Evolutionary conservation across 1,140 invertebrate species (phyloP), one percentile per base, ranked within the genome.

Genomic region (Oreohelix idahoensis): DNA sequence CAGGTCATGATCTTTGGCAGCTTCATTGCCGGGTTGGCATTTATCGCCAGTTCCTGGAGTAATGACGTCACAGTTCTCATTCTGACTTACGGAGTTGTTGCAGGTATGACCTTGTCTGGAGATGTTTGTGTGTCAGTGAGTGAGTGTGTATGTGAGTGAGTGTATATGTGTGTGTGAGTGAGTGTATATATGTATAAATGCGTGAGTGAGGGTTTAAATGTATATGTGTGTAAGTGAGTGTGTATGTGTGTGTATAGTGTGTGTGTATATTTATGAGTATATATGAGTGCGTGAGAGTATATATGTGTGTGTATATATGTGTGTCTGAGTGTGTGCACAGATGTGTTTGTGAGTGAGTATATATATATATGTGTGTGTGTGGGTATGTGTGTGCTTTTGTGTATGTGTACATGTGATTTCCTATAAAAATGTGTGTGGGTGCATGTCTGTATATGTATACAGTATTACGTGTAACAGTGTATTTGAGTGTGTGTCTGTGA

Each of bases 1-100:
- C 88, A 94, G 2, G 97, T 98, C 35, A 98, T 97, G 0, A 96
- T 99, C 71, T 94, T 94, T 0, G 98, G 98, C 0, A 94, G 96
- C 1, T 92, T 98, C 29, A 92, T 98, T 20, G 95, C 96, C 0
- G 94, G 95, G 0, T 77, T 93, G 0, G 97, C 96, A 86, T 95
- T 98, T 45, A 93, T 96, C 17, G 87, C 95, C 10, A 97, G 96
- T 82, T 94, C 95, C 29, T 96, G 95, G 86, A 96, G 97, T 0
- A 92, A 93, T 76, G 96, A 95, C 91, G 94, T 98, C 1, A 95
- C 95, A 89, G 95, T 97, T 91, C 95, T 99, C 81, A 98, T 99
- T 96, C 87, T 99, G 53, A 96, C 96, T 10, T 99, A 99, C 89
- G 98, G 98, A 76, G 93, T 98, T 51, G 93, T 98, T 89, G 98